Evolutionary conservation across 2,888 invertebrate species (phyloP), one percentile per base, ranked within the genome.

Genomic region (Mycalesis mineus): DNA sequence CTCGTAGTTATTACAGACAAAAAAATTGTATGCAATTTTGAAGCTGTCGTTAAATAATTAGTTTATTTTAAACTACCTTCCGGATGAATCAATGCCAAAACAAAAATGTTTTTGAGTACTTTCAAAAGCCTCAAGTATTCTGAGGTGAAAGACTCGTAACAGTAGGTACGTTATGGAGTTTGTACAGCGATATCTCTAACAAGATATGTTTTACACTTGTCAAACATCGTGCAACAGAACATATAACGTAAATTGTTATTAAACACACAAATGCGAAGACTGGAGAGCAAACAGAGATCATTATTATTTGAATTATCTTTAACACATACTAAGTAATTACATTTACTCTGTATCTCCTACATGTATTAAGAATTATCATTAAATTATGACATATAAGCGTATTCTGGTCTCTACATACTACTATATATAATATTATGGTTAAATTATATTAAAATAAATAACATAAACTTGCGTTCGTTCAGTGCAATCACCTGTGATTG

Each of bases 271-370:
- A 73, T 71, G 70, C 68, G 53, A 57, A 63, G 67, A 65, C 65
- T 69, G 71, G 74, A 80, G 74, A 76, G 74, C 76, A 68, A 73
- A 73, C 65, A 70, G 77, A 79, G 76, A 80, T 79, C 78, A 76
- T 67, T n/a, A 68, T 73, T 40, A 56, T 63, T 58, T 58, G 39
- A 57, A 52, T 56, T 45, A 61, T 55, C 44, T 51, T 50, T 56
- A 50, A 55, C 36, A 42, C 53, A 31, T 37, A 55, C 47, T 33
- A 47, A 55, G 45, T 45, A 51, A 52, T 45, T 58, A 56, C 40
- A 58, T 62, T 42, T 57, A 60, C 54, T 60, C 50, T 51, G 56
- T 41, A 14, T 56, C 51, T 55, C 36, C 52, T 33, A 14, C 37
- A 47, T 52, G 11, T 51, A 54, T 33, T 45, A 29, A 45, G 47